Evolutionary conservation across 2,888 invertebrate species (phyloP).

Genomic region (Dryadula phaetusa): DNA sequence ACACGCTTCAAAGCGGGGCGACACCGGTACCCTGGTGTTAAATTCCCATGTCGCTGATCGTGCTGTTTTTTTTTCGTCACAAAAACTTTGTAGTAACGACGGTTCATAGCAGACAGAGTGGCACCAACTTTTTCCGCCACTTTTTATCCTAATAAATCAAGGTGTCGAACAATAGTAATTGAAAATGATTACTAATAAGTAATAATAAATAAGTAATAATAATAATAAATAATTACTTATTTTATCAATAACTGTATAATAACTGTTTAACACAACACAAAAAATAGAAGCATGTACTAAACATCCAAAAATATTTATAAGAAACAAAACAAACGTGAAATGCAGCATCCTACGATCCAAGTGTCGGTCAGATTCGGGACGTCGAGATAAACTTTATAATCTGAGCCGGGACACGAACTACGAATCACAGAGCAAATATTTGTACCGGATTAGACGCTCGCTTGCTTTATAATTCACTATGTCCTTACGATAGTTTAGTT

Average conservation of each 20-base stretch:
- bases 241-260: no score
- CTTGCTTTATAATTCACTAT: slow-evolving; percentile 39
- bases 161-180: slow-evolving; percentile 4
- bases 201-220: no score
- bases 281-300: background rate
- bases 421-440: slow-evolving; percentile 68
- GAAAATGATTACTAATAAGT: background rate
- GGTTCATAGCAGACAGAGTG: slow-evolving; percentile 69
- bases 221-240: background rate
- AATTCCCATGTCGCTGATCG: slow-evolving; percentile 60
- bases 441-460: slow-evolving; percentile 57
- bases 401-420: slow-evolving; percentile 63
- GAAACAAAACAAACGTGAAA: slow-evolving; percentile 11
- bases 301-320: slow-evolving; percentile 20
- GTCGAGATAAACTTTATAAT: slow-evolving; percentile 73
- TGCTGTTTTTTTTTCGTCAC: slow-evolving; percentile 61
- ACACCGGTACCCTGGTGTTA: slow-evolving; percentile 59
- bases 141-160: slow-evolving; percentile 66
- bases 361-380: slow-evolving; percentile 65
- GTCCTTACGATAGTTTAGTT: slow-evolving; percentile 13
- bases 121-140: slow-evolving; percentile 69
- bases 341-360: slow-evolving; percentile 30
- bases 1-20: slow-evolving; percentile 65
- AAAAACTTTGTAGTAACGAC: slow-evolving; percentile 60
- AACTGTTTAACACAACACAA: no score